Evolutionary conservation across 2,797 vertebrate genomes (phyloP), one percentile per base, ranked within the genome.

Genomic region (Octomys mimax): DNA sequence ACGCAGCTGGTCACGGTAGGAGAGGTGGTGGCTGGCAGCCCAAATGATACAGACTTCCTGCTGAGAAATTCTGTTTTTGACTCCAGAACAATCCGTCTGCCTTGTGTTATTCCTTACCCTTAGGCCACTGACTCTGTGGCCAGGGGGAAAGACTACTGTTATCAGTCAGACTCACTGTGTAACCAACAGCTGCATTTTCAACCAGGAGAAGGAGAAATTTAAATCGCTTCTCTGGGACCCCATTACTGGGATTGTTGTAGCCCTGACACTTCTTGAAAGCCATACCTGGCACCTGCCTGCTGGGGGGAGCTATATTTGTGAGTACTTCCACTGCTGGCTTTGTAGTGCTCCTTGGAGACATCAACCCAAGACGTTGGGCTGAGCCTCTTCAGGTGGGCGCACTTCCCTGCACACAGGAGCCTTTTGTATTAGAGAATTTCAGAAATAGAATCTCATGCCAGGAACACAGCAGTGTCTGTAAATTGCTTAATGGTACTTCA

Each of bases 401-500:
- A 75, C 4, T 26, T 24, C n/a, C 66, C 52, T 86, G 31, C 1
- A 14, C 24, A 46, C 61, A 26, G 13, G 68, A 78, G 26, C 31
- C 62, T 57, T 85, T 75, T 61, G 12, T 36, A 6, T 75, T n/a
- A 24, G 52, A 89, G 54, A 77, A 54, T 14, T 54, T 59, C n/a
- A 59, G 77, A 91, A 84, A 68, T 49, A 88, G 87, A 84, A 66
- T 66, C 33, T 28, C 46, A 39, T 54, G 70, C 28, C 36, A 64
- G 57, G 66, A 91, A 49, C 22, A 86, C 66, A n/a, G 14, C n/a
- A 31, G 21, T 42, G 6, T 39, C 24, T 49, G 26, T 52, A 36
- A 61, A 57, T 16, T 70, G 99, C n/a, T 57, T 46, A 70, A 54
- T 31, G 26, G 12, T 26, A 31, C 59, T 31, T 77, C 24, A 8